phyloP scores from a whole-genome alignment of 1,140 invertebrate species.

The Arion vulgaris region DNA sequence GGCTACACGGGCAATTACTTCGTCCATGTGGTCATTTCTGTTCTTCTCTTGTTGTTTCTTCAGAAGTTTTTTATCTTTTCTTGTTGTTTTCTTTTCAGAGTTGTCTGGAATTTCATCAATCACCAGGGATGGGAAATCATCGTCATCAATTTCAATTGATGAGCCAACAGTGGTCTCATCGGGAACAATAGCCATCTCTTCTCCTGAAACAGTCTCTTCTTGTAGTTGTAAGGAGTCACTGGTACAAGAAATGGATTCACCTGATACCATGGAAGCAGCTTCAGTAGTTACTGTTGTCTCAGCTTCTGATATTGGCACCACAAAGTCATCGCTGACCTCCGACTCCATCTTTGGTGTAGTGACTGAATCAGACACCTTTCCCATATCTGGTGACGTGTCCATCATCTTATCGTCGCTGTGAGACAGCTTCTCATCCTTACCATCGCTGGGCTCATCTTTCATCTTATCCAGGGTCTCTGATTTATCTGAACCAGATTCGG shows the following conservation, averaged over 20 bases:
- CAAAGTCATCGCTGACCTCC: constrained; percentile 20
- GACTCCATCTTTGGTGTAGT: constrained; percentile 11
- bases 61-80: constrained; percentile 39
- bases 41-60: constrained; percentile 33
- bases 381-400: not conserved
- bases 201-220: not conserved
- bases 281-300: constrained; percentile 37
- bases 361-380: constrained; percentile 6
- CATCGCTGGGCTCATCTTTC: constrained; percentile 16
- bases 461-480: not conserved
- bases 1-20: constrained; percentile 32
- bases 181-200: not conserved
- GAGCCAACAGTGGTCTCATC: constrained; percentile 33
- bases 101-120: constrained; percentile 33
- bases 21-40: constrained; percentile 28
- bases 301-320: constrained; percentile 39
- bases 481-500: not conserved
- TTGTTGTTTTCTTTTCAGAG: constrained; percentile 34
- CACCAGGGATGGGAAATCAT: constrained; percentile 30
- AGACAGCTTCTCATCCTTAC: constrained; percentile 17
- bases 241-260: not conserved
- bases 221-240: not conserved
- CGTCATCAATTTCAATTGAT: constrained; percentile 36
- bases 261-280: not conserved
- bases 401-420: not conserved